Percentiles rank a stretch among this genome's conserved stretches.
Evolutionary conservation across 1,140 invertebrate genomes (phyloP).

Genomic region (Tetramorium parvispinum): DNA sequence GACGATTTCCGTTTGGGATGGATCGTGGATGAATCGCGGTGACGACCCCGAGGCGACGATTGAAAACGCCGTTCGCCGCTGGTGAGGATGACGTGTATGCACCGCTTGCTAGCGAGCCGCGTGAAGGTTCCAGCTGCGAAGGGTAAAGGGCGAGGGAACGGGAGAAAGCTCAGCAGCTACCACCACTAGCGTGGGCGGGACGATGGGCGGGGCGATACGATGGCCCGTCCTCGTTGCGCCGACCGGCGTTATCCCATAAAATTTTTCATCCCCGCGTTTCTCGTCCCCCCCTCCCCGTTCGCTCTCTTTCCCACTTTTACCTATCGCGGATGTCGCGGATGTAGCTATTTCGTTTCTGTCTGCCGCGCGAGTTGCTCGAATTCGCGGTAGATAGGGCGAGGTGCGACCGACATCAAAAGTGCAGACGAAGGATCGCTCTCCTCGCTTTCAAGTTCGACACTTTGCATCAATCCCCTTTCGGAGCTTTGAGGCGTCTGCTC

Average conservation of each 20-base stretch:
- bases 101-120: slow-evolving; percentile 68
- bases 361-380: slow-evolving; percentile 32
- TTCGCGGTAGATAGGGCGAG: slow-evolving; percentile 47
- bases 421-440: slow-evolving; percentile 59
- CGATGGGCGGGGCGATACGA: slow-evolving; percentile 68
- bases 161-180: slow-evolving; percentile 65
- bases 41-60: slow-evolving; percentile 61
- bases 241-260: slow-evolving; percentile 70
- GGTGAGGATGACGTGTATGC: slow-evolving; percentile 71
- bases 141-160: slow-evolving; percentile 64
- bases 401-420: slow-evolving; percentile 71
- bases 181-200: slow-evolving; percentile 67
- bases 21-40: slow-evolving; percentile 61
- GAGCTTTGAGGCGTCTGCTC: slow-evolving; percentile 25
- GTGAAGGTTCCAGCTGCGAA: slow-evolving; percentile 70
- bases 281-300: neutral
- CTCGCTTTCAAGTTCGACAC: slow-evolving; percentile 63
- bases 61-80: slow-evolving; percentile 68
- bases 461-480: slow-evolving; percentile 66
- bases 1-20: slow-evolving; percentile 42
- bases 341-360: slow-evolving; percentile 51
- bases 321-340: slow-evolving; percentile 9
- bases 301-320: slow-evolving; percentile 35
- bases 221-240: slow-evolving; percentile 66
- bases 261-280: slow-evolving; percentile 58